These are phyloP conservation scores for Andrena bucephala DNA, from an alignment of 2,888 invertebrate genomes.

Conservation along the genomic window DNA sequence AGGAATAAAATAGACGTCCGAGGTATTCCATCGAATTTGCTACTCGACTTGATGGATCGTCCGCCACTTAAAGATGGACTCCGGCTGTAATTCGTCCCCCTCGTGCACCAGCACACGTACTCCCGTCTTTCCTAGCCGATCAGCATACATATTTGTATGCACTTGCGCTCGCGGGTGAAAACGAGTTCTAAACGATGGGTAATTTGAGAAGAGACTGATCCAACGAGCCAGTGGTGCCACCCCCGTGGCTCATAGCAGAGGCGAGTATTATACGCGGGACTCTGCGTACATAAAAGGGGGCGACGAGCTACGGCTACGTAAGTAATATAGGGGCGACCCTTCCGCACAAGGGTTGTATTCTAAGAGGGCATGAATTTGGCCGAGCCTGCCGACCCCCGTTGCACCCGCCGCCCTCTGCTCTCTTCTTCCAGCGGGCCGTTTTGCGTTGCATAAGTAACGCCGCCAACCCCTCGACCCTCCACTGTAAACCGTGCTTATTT, in stretches of 20 bases:
- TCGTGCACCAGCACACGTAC: neutral
- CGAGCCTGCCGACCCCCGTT: constrained; percentile 49
- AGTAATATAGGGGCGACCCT: constrained; percentile 82
- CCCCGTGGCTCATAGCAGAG: constrained; percentile 66
- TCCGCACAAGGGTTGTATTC: constrained; percentile 79
- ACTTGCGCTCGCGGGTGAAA: constrained; percentile 80
- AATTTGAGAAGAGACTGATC: constrained; percentile 80
- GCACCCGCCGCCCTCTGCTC: neutral
- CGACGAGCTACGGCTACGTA: constrained; percentile 76
- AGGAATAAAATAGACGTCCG: too few relatives aligned
- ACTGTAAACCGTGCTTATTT: constrained; percentile 81
- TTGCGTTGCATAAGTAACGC: constrained; percentile 81
- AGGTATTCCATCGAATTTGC: neutral
- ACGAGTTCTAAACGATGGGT: constrained; percentile 84
- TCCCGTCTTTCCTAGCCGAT: constrained; percentile 56
- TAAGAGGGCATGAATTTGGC: constrained; percentile 80
- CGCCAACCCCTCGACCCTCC: constrained; percentile 75
- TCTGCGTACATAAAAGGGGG: constrained; percentile 74
- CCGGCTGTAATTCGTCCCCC: constrained; percentile 20
- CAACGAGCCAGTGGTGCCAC: constrained; percentile 56
- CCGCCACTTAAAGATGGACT: neutral
- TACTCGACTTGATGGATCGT: neutral
- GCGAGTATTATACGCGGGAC: constrained; percentile 74
- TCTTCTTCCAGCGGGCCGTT: constrained; percentile 65
- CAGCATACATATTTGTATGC: constrained; percentile 81